Evolutionary conservation across 2,888 invertebrate genomes (phyloP).

Genomic region (Coenonympha arcania): DNA sequence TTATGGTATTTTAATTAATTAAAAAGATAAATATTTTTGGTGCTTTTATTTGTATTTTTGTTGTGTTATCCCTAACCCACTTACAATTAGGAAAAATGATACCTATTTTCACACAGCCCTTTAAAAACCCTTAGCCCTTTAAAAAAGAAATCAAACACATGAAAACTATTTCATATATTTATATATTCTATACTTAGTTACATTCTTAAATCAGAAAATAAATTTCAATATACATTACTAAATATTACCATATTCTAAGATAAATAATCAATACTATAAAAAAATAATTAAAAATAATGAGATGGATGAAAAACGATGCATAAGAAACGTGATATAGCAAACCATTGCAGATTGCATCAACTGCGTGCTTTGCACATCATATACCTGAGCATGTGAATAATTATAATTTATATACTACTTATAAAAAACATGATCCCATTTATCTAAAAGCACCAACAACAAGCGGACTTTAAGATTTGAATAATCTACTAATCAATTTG

Average conservation of each 20-base stretch:
- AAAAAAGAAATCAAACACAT: slow-evolving; percentile 4
- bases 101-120: not conserved
- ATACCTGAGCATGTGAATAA: too few relatives aligned
- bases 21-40: not conserved
- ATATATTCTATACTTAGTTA: slow-evolving; percentile 12
- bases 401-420: slow-evolving; percentile 4
- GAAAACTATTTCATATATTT: slow-evolving; percentile 11
- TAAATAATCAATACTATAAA: not conserved
- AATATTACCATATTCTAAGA: too few relatives aligned
- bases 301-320: slow-evolving; percentile 1
- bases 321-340: too few relatives aligned
- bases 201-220: slow-evolving; percentile 14
- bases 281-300: not conserved
- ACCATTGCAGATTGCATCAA: too few relatives aligned
- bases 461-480: slow-evolving; percentile 40
- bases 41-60: not conserved
- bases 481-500: too few relatives aligned
- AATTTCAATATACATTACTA: slow-evolving; percentile 20
- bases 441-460: slow-evolving; percentile 57
- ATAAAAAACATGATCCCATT: slow-evolving; percentile 31
- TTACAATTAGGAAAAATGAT: too few relatives aligned
- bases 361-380: too few relatives aligned
- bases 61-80: too few relatives aligned
- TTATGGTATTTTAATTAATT: slow-evolving; percentile 20
- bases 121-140: not conserved